Base-by-base conservation (phyloP, 2,888 invertebrate genomes). In the Altica lythri region DNA sequence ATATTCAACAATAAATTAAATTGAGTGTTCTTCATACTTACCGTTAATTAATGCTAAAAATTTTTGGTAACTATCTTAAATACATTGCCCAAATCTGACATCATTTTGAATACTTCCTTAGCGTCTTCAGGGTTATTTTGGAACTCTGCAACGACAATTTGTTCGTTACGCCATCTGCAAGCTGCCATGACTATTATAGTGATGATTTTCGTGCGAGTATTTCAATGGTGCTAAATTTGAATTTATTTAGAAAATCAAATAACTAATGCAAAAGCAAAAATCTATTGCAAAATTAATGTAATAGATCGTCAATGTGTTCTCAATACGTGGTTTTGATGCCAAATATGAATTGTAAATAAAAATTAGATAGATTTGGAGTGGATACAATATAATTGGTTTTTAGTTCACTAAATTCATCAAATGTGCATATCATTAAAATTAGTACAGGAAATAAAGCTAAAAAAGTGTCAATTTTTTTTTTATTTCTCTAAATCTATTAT, bases 141-240 rank as follows among this genome's bases (percentile, higher is more conserved):
- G 65, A 72, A 71, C 64, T 70, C 73, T 54, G 66, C 73, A 58
- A 64, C 72, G 65, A 72, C 72, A 69, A 65, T 70, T 61, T 64
- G 70, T 64, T 68, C 70, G 63, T 70, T 66, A 66, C 64, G 66
- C 60, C 64, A 63, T 62, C 72, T 75, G 61, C 73, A 71, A 69
- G 73, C 72, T 68, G 69, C 74, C 68, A 69, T 72, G 69, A 69
- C 71, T 63, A 61, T 71, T 62, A 44, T 72, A 64, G 64, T 72
- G 64, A 47, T 34, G 46, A 67, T 69, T 53, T 63, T 66, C 68
- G 68, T 65, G 63, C 65, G 66, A 61, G 52, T 60, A 50, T 64
- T 60, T 60, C 58, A 59, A 54, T 60, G 62, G 66, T 66, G 64
- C 59, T 65, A 61, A 62, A 61, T 59, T 58, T 53, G 27, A 19